Base-by-base conservation (phyloP, 2,797 vertebrate genomes). In the Neomorphus geoffroyi region DNA sequence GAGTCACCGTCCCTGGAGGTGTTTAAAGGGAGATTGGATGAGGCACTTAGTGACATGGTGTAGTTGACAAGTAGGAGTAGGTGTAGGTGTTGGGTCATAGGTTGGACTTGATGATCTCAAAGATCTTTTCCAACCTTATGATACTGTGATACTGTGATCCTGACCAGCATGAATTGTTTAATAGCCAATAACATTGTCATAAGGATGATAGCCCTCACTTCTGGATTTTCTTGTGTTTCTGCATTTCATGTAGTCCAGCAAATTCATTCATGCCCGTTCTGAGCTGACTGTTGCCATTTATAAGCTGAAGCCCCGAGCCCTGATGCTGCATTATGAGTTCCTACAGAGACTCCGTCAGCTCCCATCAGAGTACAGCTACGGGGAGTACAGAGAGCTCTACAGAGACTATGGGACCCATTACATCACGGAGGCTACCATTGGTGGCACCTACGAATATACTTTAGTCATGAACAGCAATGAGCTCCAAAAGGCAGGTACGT, bases 331-430 rank as follows among this genome's bases (percentile, higher is more conserved):
- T 84, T 97, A 98, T 0, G 98, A 99, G 73, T 99, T 99, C 96
- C 97, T 99, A 92, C 98, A 93, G 96, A 98, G 98, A 21, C 97
- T 99, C 18, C 98, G 93, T 33, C 95, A 92, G 15, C 96, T 99
- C 74, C 99, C 99, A 0, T 41, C 96, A 30, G 92, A 98, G 30
- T 99, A 99, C 58, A 97, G 96, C 77, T 99, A 99, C 0, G 99
- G 99, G 3, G 99, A 99, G 75, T 99, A 99, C 98, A 97, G 99
- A n/a, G 98, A 99, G 93, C 98, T 99, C 87, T 98, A 97, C 97
- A 98, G 96, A 21, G 99, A 99, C 86, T 99, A 98, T 0, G 99
- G 99, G 27, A 99, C 99, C 19, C 99, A 99, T 82, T 99, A 98
- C 93, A 97, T 99, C 97, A 98, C 97, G 0, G 99, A 99, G 95